Evolutionary conservation across 1,140 invertebrate species (phyloP), one percentile per base, ranked within the genome.

Genomic region (Aphaenogaster ashmeadi): DNA sequence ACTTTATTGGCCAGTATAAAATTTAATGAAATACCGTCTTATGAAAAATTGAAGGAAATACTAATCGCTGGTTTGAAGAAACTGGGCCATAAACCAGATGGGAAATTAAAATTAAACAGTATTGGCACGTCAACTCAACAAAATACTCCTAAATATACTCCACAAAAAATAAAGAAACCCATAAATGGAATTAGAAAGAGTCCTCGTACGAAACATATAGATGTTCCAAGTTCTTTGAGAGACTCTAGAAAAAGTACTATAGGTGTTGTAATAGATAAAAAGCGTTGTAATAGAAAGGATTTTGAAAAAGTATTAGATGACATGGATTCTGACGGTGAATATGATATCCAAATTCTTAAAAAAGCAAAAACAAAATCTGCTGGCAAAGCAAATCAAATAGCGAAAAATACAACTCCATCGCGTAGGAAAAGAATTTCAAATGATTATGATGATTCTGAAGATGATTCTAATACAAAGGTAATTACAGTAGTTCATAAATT

Each of bases 321-420:
- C 50, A 91, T 95, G 75, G 92, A 91, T 92, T 87, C 93, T 3
- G 95, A 95, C 6, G 92, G 91, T 27, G 94, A 95, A 71, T 95
- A 94, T 80, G 94, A 94, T 78, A 92, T 95, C 79, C 92, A 93
- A 78, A 95, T 95, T 71, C 80, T 88, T 62, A 95, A 94, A 60
- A 95, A 95, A 79, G 87, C 71, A 15, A 93, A 88, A 67, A 7
- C 36, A 36, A 9, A 64, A 66, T 81, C 21, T 38, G 60, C 11
- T 67, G 69, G 36, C 8, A 58, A 84, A 50, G 13, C 47, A 38
- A 58, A 18, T 54, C 78, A 67, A 8, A 36, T 18, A 66, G 56
- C 80, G 54, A 90, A 89, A 18, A 87, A 89, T 36, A 89, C 84
- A 67, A 41, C 8, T 60, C 21, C 44, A 9, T 27, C 90, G 81